Percentiles rank a stretch among this genome's conserved stretches.
Conservation (phyloP, 2,797 vertebrate genomes). For the Paedocypris micromegethes region DNA sequence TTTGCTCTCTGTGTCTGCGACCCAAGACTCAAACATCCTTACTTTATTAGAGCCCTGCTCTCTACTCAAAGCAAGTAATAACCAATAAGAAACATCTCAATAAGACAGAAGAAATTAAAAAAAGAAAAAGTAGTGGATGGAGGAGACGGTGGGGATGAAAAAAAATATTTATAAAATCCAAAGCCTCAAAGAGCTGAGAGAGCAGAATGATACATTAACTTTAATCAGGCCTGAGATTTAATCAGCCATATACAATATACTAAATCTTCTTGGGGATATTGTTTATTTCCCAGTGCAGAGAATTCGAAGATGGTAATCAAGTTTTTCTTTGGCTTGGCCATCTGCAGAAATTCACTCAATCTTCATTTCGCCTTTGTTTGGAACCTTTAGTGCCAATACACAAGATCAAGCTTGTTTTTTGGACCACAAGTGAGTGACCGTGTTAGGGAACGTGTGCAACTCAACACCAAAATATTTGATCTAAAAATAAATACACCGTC, state of each 20-base stretch:
- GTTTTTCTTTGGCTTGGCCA: constrained; percentile 9
- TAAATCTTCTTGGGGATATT: constrained; percentile 25
- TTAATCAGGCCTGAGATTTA: constrained; percentile 37
- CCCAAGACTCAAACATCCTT: constrained; percentile 48
- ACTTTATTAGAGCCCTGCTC: constrained; percentile 45
- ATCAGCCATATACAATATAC: constrained; percentile 34
- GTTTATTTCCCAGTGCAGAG: constrained; percentile 18
- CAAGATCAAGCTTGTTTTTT: no score
- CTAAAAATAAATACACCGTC: constrained; percentile 53
- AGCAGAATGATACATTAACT: constrained; percentile 28
- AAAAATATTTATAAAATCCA: constrained; percentile 12
- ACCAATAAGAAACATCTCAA: constrained; percentile 26
- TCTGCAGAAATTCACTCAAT: constrained; percentile 7
- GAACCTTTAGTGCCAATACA: no score
- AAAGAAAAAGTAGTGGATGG: not conserved
- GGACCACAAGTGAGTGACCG: not conserved
- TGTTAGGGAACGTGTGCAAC: constrained; percentile 31
- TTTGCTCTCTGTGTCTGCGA: constrained; percentile 34
- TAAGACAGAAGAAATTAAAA: constrained; percentile 19
- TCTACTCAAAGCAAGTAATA: constrained; percentile 22
- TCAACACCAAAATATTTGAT: constrained; percentile 38
- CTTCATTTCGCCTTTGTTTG: no score
- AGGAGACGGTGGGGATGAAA: constrained; percentile 2
- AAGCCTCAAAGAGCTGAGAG: constrained; percentile 8
- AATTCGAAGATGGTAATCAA: constrained; percentile 32